These are phyloP conservation scores for Rattus rattus DNA, from an alignment of 2,113 vertebrate genomes.

Conservation along the genomic window DNA sequence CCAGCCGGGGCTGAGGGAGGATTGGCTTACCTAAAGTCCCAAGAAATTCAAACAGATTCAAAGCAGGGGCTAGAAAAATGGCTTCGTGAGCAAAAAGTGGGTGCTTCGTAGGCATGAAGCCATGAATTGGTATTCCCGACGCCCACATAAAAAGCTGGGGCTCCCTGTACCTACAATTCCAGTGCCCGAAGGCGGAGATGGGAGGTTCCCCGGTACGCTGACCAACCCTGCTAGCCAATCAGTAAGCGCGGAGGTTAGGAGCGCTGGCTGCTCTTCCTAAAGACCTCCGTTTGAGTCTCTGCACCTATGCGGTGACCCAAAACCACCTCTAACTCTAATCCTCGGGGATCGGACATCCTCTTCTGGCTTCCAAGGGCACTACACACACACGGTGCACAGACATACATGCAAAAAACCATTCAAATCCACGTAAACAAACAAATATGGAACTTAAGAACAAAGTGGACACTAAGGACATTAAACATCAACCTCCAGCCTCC, in stretches of 20 bases:
- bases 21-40: not conserved
- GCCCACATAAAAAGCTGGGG: not conserved
- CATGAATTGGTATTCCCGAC: not conserved
- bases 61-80: not conserved
- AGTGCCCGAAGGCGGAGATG: not conserved
- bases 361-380: not conserved
- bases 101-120: too few relatives aligned
- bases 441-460: not conserved
- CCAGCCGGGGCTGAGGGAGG: not conserved
- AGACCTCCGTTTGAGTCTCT: not conserved
- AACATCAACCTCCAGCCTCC: too few relatives aligned
- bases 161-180: not conserved
- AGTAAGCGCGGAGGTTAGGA: not conserved
- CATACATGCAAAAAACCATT: not conserved
- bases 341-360: not conserved
- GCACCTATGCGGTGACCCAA: not conserved
- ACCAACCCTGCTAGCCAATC: not conserved
- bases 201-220: not conserved
- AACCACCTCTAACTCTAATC: not conserved
- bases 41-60: not conserved
- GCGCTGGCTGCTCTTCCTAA: not conserved
- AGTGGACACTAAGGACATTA: not conserved
- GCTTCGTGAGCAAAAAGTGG: not conserved
- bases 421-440: not conserved
- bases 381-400: not conserved